Conservation (phyloP, 1,140 invertebrate species). For the Muscidifurax raptorellus region DNA sequence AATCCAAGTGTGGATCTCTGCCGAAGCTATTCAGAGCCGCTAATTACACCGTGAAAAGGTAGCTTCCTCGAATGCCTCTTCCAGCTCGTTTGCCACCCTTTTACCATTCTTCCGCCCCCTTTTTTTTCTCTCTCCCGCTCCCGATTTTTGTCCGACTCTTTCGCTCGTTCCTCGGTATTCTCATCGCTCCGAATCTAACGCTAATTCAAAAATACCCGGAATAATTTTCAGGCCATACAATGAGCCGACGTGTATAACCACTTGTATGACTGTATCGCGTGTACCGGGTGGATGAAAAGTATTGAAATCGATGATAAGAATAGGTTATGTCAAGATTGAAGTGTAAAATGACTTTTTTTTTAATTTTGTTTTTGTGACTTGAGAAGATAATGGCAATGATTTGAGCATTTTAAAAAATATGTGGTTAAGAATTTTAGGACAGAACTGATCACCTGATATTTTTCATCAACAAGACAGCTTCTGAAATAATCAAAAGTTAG, state of each 20-base stretch:
- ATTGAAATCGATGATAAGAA: background rate
- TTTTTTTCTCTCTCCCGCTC: background rate
- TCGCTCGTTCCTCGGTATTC: background rate
- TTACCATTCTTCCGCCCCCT: constrained; percentile 18
- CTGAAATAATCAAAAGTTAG: no score
- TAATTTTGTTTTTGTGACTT: background rate
- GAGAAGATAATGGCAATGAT: no score
- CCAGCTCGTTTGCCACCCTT: constrained; percentile 43
- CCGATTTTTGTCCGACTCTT: background rate
- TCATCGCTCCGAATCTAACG: background rate
- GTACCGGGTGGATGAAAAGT: background rate
- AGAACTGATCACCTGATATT: no score
- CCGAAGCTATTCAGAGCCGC: constrained; percentile 14
- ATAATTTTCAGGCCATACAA: constrained; percentile 25
- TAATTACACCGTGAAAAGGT: constrained; percentile 41
- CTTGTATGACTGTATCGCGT: background rate
- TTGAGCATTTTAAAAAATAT: no score
- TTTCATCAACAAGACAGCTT: no score
- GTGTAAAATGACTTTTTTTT: background rate
- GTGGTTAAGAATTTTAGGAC: no score
- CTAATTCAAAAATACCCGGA: constrained; percentile 34
- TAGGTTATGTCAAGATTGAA: no score
- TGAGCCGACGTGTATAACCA: background rate
- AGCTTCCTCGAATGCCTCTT: constrained; percentile 33
- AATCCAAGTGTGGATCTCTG: constrained; percentile 1